Evolutionary conservation across 1,140 invertebrate species (phyloP).

Genomic region (Pachypeltis micranthus): DNA sequence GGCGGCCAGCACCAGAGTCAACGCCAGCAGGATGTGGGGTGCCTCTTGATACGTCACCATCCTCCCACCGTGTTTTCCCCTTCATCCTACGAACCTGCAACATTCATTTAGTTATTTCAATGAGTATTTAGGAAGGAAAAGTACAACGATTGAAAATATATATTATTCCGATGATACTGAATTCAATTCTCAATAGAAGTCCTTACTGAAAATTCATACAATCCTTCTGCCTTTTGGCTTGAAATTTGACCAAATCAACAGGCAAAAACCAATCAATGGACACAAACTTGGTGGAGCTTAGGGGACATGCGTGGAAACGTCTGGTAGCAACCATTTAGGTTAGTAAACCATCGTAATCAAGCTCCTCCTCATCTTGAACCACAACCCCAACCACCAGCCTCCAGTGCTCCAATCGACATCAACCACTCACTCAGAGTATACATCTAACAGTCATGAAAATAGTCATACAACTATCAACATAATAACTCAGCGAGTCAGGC

Average conservation of each 20-base stretch:
- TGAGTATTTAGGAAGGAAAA: neutral
- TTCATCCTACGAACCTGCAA: neutral
- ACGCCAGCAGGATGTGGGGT: neutral
- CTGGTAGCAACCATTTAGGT: too few species aligned
- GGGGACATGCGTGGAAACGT: too few species aligned
- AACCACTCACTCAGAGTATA: too few species aligned
- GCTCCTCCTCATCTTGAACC: too few species aligned
- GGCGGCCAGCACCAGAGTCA: constrained; percentile 1
- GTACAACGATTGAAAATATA: neutral
- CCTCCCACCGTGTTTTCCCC: neutral
- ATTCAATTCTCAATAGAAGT: neutral
- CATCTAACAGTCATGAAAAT: too few species aligned
- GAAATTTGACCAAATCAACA: neutral
- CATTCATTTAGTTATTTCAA: neutral
- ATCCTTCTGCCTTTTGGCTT: neutral
- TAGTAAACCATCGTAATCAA: too few species aligned
- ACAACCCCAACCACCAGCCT: too few species aligned
- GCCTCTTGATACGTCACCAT: constrained; percentile 3
- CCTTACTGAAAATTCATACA: neutral
- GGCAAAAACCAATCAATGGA: neutral
- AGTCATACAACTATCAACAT: too few species aligned
- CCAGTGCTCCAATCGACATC: too few species aligned
- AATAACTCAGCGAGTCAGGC: too few species aligned
- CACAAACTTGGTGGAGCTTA: too few species aligned
- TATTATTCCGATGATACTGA: neutral